phyloP scores from a whole-genome alignment of 2,888 invertebrate genomes.

The Caradrina clavipalpis region DNA sequence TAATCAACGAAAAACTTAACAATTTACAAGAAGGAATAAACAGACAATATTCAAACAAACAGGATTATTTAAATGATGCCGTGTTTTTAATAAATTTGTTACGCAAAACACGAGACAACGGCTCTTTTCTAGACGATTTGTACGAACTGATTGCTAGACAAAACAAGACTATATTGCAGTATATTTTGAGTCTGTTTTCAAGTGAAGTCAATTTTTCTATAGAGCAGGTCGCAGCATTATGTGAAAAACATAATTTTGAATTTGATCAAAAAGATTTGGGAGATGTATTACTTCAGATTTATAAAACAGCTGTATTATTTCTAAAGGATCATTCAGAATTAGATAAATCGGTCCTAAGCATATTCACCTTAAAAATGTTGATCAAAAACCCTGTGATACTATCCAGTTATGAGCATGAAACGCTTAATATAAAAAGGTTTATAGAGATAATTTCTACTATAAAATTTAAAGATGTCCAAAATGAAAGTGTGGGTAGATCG shows the following conservation, averaged over 20 bases:
- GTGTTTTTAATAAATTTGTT: constrained; percentile 73
- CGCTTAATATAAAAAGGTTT: constrained; percentile 69
- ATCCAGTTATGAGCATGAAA: constrained; percentile 70
- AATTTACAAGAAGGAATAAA: constrained; percentile 71
- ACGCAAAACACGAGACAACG: constrained; percentile 62
- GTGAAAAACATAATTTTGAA: constrained; percentile 64
- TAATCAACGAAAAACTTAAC: constrained; percentile 70
- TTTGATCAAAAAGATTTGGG: constrained; percentile 56
- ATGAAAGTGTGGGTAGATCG: constrained; percentile 77
- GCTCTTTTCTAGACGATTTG: constrained; percentile 9
- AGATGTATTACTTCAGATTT: constrained; percentile 72
- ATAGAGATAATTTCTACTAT: constrained; percentile 67
- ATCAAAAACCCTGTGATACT: constrained; percentile 63
- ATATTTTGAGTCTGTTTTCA: constrained; percentile 72
- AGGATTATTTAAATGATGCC: constrained; percentile 74
- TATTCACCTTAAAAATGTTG: constrained; percentile 73
- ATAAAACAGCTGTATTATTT: constrained; percentile 72
- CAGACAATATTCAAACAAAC: constrained; percentile 80
- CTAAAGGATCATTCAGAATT: constrained; percentile 72
- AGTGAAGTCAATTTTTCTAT: constrained; percentile 69
- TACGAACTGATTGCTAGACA: constrained; percentile 64
- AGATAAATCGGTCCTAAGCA: constrained; percentile 74
- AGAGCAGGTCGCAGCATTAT: constrained; percentile 70
- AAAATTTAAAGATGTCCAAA: constrained; percentile 62
- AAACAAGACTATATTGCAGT: constrained; percentile 73